Conservation (phyloP, 1,140 invertebrate genomes). For the Brachionus rotundiformis region DNA sequence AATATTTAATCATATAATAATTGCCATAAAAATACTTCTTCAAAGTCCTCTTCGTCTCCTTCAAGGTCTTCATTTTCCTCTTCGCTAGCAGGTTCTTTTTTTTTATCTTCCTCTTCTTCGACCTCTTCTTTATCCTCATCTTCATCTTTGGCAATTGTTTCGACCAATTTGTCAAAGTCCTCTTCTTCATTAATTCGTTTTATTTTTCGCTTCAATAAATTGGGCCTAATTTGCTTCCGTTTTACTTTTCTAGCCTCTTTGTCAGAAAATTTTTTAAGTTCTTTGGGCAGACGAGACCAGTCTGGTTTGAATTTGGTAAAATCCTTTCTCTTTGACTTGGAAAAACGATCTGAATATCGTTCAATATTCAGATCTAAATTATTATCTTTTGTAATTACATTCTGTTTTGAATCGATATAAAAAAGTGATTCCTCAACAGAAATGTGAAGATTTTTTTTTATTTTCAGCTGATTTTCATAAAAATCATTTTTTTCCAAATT, state of each 20-base stretch:
- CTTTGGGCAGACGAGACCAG: constrained; percentile 41
- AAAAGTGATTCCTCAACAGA: not conserved
- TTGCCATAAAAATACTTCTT: not conserved
- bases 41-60: constrained; percentile 23
- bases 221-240: constrained; percentile 10
- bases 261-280: constrained; percentile 42
- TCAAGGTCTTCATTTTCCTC: constrained; percentile 12
- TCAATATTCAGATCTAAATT: constrained; percentile 13
- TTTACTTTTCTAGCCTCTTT: not conserved
- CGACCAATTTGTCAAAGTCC: constrained; percentile 32
- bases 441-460: constrained; percentile 7
- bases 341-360: constrained; percentile 50
- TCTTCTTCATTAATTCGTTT: not conserved
- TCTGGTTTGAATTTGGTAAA: constrained; percentile 6
- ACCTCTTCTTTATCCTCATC: not conserved
- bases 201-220: constrained; percentile 23
- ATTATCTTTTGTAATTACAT: not conserved
- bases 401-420: not conserved
- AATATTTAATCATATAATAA: not conserved
- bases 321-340: constrained; percentile 32
- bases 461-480: not conserved
- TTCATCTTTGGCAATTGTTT: constrained; percentile 8
- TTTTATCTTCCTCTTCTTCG: constrained; percentile 12
- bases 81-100: not conserved
- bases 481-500: constrained; percentile 32